Evolutionary conservation across 2,888 invertebrate species (phyloP).

Genomic region (Rhimphoctona megacephalus): DNA sequence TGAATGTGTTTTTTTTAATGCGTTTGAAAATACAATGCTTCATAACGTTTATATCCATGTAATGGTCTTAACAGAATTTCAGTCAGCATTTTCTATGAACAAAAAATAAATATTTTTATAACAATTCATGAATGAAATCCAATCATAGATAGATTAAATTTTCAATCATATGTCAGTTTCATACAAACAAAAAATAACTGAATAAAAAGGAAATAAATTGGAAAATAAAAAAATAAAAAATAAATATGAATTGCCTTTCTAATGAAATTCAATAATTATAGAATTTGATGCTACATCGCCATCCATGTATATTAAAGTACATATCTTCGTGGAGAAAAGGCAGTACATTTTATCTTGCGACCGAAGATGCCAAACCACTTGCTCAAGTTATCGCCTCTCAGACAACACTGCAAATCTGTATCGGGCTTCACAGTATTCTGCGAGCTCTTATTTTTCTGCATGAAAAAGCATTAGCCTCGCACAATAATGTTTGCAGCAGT

Average conservation of each 20-base stretch:
- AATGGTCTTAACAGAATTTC: neutral
- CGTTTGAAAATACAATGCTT: no score
- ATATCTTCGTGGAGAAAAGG: conserved; percentile 92
- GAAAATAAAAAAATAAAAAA: neutral
- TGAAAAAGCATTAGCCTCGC: conserved; percentile 92
- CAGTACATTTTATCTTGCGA: conserved; percentile 91
- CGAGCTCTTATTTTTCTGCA: conserved; percentile 94
- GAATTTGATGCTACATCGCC: conserved; percentile 94
- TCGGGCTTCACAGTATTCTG: conserved; percentile 93
- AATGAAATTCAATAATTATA: conserved; percentile 80
- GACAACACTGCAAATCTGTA: conserved; percentile 92
- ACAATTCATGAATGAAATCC: no score
- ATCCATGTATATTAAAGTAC: conserved; percentile 94
- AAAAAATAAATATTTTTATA: no score
- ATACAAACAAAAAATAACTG: neutral
- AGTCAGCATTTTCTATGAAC: neutral
- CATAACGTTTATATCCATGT: neutral
- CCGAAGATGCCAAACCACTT: conserved; percentile 93
- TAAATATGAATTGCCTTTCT: neutral
- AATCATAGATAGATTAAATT: no score
- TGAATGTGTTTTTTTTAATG: no score
- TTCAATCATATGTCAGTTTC: no score
- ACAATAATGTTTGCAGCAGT: conserved; percentile 93
- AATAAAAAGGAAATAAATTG: neutral
- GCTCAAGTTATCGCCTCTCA: conserved; percentile 88